Conservation (phyloP, 2,113 vertebrate genomes). For the Caranx ignobilis region DNA sequence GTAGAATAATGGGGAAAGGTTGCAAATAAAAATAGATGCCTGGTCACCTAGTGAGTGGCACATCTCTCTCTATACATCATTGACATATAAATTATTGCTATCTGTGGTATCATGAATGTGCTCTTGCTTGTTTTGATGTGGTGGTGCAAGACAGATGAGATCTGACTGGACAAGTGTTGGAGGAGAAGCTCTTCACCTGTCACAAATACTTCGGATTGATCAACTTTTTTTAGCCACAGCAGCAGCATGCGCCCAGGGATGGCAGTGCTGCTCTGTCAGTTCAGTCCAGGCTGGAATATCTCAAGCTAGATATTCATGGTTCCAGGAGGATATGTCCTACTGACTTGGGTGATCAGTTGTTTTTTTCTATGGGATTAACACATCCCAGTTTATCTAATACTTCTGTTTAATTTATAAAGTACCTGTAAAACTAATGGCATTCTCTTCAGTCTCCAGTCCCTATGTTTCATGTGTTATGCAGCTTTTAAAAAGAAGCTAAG, state of each 20-base stretch:
- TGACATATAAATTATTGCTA: conserved; percentile 29
- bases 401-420: neutral
- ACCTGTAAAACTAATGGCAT: neutral
- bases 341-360: neutral
- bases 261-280: neutral
- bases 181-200: neutral
- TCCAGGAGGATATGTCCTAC: neutral
- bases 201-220: neutral
- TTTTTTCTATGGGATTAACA: neutral
- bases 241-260: neutral
- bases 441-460: neutral
- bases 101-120: neutral
- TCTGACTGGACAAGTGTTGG: neutral
- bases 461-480: neutral
- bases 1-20: conserved; percentile 21
- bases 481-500: neutral
- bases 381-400: neutral
- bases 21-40: conserved; percentile 36
- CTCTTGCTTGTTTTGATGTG: conserved; percentile 22
- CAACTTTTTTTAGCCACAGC: neutral
- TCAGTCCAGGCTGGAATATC: neutral
- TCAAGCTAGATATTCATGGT: neutral
- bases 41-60: neutral
- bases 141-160: neutral
- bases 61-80: neutral